Conservation (phyloP, 2,113 vertebrate species). For the Oryzias melastigma region DNA sequence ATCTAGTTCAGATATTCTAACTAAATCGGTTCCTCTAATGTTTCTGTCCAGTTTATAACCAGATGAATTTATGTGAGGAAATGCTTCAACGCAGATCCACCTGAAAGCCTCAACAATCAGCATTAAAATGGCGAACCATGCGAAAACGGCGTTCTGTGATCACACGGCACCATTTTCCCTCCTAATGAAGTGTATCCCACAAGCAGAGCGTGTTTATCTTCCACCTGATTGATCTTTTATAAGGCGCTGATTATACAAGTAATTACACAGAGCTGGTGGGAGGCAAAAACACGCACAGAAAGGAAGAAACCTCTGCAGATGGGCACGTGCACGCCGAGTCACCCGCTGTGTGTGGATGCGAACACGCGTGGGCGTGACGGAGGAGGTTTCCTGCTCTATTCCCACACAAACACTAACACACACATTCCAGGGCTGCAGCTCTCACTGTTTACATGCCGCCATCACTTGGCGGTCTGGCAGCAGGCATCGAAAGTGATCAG, state of each 20-base stretch:
- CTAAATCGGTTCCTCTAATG: not conserved
- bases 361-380: constrained; percentile 22
- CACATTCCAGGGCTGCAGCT: constrained; percentile 43
- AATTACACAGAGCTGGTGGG: constrained; percentile 40
- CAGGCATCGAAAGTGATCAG: constrained; percentile 68
- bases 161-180: constrained; percentile 64
- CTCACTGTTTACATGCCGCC: constrained; percentile 62
- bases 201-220: constrained; percentile 70
- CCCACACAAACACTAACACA: constrained; percentile 54
- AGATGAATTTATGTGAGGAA: not conserved
- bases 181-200: constrained; percentile 72
- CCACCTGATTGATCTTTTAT: constrained; percentile 68
- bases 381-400: constrained; percentile 30
- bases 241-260: constrained; percentile 69
- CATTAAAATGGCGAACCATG: too few species aligned
- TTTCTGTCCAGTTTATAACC: not conserved
- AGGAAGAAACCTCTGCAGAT: not conserved
- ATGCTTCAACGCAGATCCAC: not conserved
- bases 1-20: constrained; percentile 4
- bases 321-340: not conserved
- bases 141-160: constrained; percentile 45
- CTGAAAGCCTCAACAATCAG: not conserved
- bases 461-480: constrained; percentile 65
- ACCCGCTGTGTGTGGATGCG: constrained; percentile 1
- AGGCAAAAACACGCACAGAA: constrained; percentile 33